Evolutionary conservation across 2,113 vertebrate species (phyloP), one percentile per base, ranked within the genome.

Genomic region (Oreocharis arfaki): DNA sequence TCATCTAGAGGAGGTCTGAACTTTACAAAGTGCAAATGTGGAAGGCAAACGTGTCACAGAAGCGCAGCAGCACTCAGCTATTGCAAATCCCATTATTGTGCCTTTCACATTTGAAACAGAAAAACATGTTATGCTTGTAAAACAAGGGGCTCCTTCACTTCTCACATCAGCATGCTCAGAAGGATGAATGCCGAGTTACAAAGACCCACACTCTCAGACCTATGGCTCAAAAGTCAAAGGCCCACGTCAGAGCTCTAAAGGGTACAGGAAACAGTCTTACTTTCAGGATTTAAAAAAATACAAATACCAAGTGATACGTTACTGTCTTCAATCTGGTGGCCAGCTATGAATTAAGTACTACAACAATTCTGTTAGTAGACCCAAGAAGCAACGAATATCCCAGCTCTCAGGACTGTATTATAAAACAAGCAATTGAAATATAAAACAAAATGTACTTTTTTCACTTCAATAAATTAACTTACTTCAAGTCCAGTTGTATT

Each of bases 111-210:
- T 95, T 61, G 46, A 63, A 83, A 81, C 85, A 75, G 37, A 93
- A 85, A 80, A 92, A 63, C 60, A 24, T 59, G 57, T 50, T 91
- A 88, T 83, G 50, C 57, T 89, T 49, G 74, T 46, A 81, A 68
- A 68, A 96, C 33, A 97, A 90, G 75, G 32, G 64, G 49, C 57
- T 93, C 79, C 96, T 95, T 95, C 44, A 83, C 59, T 87, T 84
- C 74, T 67, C 81, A 65, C 52, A 77, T 96, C 61, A 93, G 37
- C 22, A 96, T 67, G 92, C 60, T 95, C 53, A 92, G 17, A 93
- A 70, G 89, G 65, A 91, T 46, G 55, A 90, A 93, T 95, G 92
- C 86, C 89, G 92, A 95, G 53, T 64, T 85, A 92, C 74, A 68
- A 55, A 96, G 94, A 83, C 73, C 46, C 84, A 52, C 65, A 60